These are phyloP conservation scores for Nemotelus pantherinus DNA, from an alignment of 2,888 invertebrate species.

Conservation along the genomic window DNA sequence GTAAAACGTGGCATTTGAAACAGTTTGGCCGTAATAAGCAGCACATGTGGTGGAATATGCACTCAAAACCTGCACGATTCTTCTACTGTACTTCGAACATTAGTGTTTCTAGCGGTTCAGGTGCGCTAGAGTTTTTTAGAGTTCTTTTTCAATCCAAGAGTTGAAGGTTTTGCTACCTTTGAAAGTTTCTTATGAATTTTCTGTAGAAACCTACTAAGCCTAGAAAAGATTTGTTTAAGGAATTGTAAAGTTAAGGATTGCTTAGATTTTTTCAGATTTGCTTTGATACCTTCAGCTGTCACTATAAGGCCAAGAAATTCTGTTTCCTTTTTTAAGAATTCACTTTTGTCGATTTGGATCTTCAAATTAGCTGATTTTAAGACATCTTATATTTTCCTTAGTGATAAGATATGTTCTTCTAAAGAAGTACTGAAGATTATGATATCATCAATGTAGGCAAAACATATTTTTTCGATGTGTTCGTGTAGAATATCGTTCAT, in stretches of 20 bases:
- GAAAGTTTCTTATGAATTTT: neutral
- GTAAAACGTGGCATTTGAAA: too few relatives aligned
- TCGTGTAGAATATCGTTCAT: constrained; percentile 53
- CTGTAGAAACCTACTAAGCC: constrained; percentile 46
- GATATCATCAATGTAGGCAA: constrained; percentile 57
- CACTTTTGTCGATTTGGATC: constrained; percentile 53
- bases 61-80: too few relatives aligned
- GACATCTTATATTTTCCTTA: constrained; percentile 40
- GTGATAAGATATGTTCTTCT: constrained; percentile 54
- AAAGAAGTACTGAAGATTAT: constrained; percentile 54
- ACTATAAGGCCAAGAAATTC: constrained; percentile 57
- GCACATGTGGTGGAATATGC: too few relatives aligned
- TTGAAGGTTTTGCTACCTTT: neutral
- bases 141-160: constrained; percentile 7
- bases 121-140: too few relatives aligned
- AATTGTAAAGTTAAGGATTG: constrained; percentile 52
- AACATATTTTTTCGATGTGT: constrained; percentile 52
- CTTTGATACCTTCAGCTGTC: constrained; percentile 54
- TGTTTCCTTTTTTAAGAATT: constrained; percentile 54
- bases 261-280: constrained; percentile 55
- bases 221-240: constrained; percentile 53
- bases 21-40: too few relatives aligned
- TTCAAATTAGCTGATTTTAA: constrained; percentile 5
- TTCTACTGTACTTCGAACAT: too few relatives aligned
- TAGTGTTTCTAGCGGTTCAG: too few relatives aligned